Evolutionary conservation across 2,113 vertebrate genomes (phyloP), one percentile per base, ranked within the genome.

Genomic region (Bujurquina vittata): DNA sequence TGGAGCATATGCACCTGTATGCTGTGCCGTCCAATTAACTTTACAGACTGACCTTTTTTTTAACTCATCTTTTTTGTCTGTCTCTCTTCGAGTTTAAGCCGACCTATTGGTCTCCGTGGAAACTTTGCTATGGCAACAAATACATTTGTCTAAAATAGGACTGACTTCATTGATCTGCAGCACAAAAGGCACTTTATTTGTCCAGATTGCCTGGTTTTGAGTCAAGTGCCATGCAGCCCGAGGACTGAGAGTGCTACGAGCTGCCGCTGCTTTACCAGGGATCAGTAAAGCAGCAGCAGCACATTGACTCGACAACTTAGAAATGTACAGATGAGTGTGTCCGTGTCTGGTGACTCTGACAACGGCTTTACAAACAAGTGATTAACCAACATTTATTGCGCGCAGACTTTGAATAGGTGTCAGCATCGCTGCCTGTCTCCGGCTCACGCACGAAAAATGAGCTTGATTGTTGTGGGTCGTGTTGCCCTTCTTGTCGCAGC

Each of bases 101-200:
- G 35, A 74, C 85, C 75, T 80, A 86, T 92, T 62, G 26, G 93
- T 95, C 93, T 89, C 93, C 94, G 63, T 93, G 95, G 95, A 92
- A 89, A 94, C 92, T 91, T 91, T 80, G 83, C 94, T 94, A 94
- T 95, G 93, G 94, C 91, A 95, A 96, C 94, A 93, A 94, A 90
- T 91, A 88, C 80, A 92, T 91, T 84, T 87, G 87, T 83, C 87
- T 91, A 87, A 92, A 90, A 93, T 73, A 91, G 83, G 80, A 83
- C 72, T 81, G 89, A 90, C 87, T 92, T 87, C 79, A 89, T 88
- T 79, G 85, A 91, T 91, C 72, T 65, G 78, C 54, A 18, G 75
- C 61, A 91, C 76, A 88, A 75, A 81, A 87, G 78, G 58, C 56
- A 23, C 75, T 79, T 83, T 83, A 77, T 87, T 89, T 88, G n/a